These are phyloP conservation scores for Diaprepes abbreviatus DNA, from an alignment of 2,888 invertebrate species.

Conservation along the genomic window DNA sequence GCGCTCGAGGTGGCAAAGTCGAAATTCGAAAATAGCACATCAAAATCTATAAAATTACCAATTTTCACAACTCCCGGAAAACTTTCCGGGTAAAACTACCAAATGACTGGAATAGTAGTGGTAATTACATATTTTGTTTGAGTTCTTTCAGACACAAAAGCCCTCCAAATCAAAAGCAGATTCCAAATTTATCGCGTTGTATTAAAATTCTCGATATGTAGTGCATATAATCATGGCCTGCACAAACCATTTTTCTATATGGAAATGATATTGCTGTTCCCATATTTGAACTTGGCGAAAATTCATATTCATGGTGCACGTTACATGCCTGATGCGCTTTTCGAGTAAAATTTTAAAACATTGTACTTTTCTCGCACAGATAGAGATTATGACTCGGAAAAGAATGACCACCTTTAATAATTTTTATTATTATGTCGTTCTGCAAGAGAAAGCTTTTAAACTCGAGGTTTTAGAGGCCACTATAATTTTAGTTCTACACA, in stretches of 20 bases:
- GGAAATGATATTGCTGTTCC: constrained; percentile 22
- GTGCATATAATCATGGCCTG: constrained; percentile 13
- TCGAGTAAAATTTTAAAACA: constrained; percentile 17
- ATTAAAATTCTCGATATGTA: constrained; percentile 21
- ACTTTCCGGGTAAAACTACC: too few species aligned
- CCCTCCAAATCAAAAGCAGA: too few species aligned
- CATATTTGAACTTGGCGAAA: constrained; percentile 31
- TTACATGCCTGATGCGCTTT: constrained; percentile 25
- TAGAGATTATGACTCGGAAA: constrained; percentile 20
- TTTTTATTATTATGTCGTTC: constrained; percentile 2
- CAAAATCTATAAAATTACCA: too few species aligned
- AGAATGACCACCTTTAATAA: constrained; percentile 3
- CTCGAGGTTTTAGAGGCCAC: not conserved
- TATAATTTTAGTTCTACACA: not conserved
- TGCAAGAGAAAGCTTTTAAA: constrained; percentile 1
- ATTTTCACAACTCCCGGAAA: too few species aligned
- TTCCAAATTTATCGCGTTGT: too few species aligned
- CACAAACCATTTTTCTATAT: constrained; percentile 25
- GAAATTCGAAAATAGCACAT: too few species aligned
- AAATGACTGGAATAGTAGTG: too few species aligned
- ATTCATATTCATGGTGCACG: constrained; percentile 35
- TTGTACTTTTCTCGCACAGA: constrained; percentile 3
- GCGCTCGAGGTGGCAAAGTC: too few species aligned
- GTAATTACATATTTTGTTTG: too few species aligned
- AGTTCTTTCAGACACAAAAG: too few species aligned